Base-by-base conservation (phyloP, 2,888 invertebrate genomes). In the Alloplasta piceator region DNA sequence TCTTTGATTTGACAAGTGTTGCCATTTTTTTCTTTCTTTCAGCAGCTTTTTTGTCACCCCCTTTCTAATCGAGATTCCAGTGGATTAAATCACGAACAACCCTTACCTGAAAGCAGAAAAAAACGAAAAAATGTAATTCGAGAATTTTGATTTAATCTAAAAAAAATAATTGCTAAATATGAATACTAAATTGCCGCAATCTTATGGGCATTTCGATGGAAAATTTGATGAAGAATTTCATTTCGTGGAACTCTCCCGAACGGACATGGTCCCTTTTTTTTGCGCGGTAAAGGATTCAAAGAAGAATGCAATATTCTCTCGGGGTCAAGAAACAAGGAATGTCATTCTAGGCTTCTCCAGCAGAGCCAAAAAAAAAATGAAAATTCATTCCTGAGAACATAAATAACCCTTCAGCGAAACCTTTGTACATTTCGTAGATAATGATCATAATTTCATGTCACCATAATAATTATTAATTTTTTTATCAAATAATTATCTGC, bases 211-310 rank as follows among this genome's bases (percentile, higher is more conserved):
- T 78, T 79, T 68, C 78, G 83, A 79, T 84, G 76, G 85, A 85
- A 87, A 87, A 87, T 87, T 85, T 85, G 82, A 83, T 78, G 83
- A 84, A 87, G 87, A 89, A 89, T 89, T 89, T 89, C 87, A 88
- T 88, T 87, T 88, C 83, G 84, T 83, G 82, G 85, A 83, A 85
- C 14, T 9, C 16, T 61, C 60, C 1, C 83, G 85, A n/a, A n/a
- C 78, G 36, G 39, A n/a, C 66, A 58, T 76, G 1, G 26, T 26
- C 26, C 26, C 78, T 61, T 7, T 67, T 41, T 55, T 67, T n/a
- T 10, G 50, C 41, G 26, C 26, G 26, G 3, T 39, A 41, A 6
- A 39, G 55, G 82, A 84, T 85, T 80, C 52, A 6, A 70, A 85
- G 82, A 87, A 87, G 86, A 86, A 87, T 87, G 87, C 86, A 86